Evolutionary conservation across 2,113 vertebrate genomes (phyloP), one percentile per base, ranked within the genome.

Genomic region (Ptilorrhoa leucosticta): DNA sequence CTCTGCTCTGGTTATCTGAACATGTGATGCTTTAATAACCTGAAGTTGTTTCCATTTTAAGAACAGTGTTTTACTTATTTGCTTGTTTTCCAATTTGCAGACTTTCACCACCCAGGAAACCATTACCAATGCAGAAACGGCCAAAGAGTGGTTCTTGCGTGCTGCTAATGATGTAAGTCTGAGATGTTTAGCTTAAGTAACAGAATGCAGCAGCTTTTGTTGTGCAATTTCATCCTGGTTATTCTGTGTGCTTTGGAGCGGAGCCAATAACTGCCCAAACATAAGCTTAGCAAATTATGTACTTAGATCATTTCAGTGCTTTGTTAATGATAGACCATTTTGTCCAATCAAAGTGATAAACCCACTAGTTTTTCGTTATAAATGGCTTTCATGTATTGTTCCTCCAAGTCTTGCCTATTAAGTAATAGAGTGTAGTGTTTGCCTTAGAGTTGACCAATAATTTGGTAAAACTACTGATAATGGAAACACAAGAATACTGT

Each of bases 91-190:
- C 61, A 0, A 14, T 64, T 76, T 78, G 23, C 95, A 99, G 99
- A 99, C 99, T 10, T 99, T 99, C 81, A 99, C 99, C 92, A 99
- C 99, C 8, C 99, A 99, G 93, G 99, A 99, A 97, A 99, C 99
- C n/a, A 99, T 99, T 97, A 99, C 99, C 11, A 99, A 99, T 3
- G 99, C 99, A 2, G 99, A 99, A 96, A 99, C 99, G 0, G 99
- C 99, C 18, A 99, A 98, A 81, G 99, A 99, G 44, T 99, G 99
- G 99, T 98, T 99, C 97, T 97, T 99, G 10, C 60, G 61, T 68
- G 88, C 98, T 3, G 99, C 99, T 53, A 98, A 98, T 2, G 98
- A 99, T n/a, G 99, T 99, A 97, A 99, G 99, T 98, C 9, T 39
- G 47, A 28, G 14, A 8, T 27, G 6, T 11, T 45, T 18, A 2